phyloP scores from a whole-genome alignment of 2,888 invertebrate genomes.

The Diaprepes abbreviatus region DNA sequence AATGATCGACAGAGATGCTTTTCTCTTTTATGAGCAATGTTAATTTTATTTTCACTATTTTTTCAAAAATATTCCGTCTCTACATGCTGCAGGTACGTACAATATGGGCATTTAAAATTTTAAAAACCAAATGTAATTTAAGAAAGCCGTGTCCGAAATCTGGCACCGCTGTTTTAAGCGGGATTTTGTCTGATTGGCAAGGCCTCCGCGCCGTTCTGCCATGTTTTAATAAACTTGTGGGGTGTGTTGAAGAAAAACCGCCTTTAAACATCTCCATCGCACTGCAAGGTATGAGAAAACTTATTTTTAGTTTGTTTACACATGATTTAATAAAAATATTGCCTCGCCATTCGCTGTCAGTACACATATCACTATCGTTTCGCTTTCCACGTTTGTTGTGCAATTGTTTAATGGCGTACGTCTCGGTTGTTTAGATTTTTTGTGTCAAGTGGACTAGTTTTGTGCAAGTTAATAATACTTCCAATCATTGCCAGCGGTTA shows the following conservation, averaged over 20 bases:
- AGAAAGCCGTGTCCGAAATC: neutral
- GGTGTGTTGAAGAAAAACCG: conserved; percentile 68
- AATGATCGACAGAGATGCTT: no score
- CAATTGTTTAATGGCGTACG: conserved; percentile 48
- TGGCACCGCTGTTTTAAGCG: conserved; percentile 57
- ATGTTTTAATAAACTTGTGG: conserved; percentile 83
- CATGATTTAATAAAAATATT: conserved; percentile 9
- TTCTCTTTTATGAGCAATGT: no score
- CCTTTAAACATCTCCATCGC: conserved; percentile 64
- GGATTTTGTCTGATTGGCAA: conserved; percentile 63
- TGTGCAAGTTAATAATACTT: neutral
- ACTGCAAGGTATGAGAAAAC: conserved; percentile 59
- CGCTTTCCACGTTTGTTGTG: conserved; percentile 47
- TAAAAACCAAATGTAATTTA: neutral
- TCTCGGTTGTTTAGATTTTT: conserved; percentile 22
- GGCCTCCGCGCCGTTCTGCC: conserved; percentile 72
- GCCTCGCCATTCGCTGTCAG: conserved; percentile 16
- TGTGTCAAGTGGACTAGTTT: conserved; percentile 22
- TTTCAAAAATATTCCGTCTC: no score
- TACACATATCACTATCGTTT: conserved; percentile 7
- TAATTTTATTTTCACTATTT: no score
- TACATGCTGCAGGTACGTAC: no score
- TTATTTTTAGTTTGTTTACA: conserved; percentile 42
- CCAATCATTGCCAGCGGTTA: neutral
- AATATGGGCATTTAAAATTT: no score